Base-by-base conservation (phyloP, 2,113 vertebrate genomes). In the Todiramphus chloris region DNA sequence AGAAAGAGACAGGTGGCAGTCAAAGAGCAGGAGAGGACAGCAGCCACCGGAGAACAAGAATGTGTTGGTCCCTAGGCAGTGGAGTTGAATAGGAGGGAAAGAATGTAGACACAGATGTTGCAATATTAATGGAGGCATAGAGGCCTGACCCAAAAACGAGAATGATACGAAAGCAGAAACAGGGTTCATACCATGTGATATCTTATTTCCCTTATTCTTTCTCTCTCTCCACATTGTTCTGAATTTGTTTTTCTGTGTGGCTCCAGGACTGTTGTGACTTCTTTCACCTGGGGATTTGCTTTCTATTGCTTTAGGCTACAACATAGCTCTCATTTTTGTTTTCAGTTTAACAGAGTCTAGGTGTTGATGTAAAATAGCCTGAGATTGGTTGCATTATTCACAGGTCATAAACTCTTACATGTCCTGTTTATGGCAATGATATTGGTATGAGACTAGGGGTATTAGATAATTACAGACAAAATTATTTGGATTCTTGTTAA, bases 11-110 rank as follows among this genome's bases (percentile, higher is more conserved):
- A 81, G 70, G 93, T 91, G 93, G 88, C 73, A 94, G 70, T 80
- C 88, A 79, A 95, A 92, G 90, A 96, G 73, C 75, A 83, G 74
- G 48, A 93, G 94, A 87, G 87, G 89, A 96, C 89, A 89, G 7
- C 64, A 96, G 81, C 64, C 87, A 43, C 67, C 1, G 5, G 35
- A 59, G 78, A 87, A 33, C 7, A 81, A n/a, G 87, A 48, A 6
- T 7, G 3, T 46, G 83, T 59, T 59, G 44, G 37, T 89, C 56
- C 14, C 24, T 14, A 43, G 37, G 62, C 39, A 59, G 48, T 16
- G 35, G 51, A 35, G 43, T 30, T 25, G 59, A 76, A 28, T 25
- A 76, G 11, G 27, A 48, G 11, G 41, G 27, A 73, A 53, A 23
- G 11, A 74, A 55, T 67, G 15, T 5, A 86, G 19, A 39, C 53